Conservation (phyloP, 2,888 invertebrate species). For the Parascotia fuliginaria region DNA sequence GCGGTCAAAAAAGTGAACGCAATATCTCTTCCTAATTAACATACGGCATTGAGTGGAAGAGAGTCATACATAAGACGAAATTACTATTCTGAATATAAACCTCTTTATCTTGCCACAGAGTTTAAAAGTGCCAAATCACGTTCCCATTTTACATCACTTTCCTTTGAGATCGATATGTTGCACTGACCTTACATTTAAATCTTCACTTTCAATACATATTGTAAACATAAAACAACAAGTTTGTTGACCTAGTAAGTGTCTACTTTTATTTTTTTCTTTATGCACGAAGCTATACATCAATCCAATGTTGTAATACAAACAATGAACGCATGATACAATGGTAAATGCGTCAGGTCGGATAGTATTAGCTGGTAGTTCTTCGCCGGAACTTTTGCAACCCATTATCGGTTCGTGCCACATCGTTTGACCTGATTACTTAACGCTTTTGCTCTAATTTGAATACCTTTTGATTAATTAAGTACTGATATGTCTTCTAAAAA, state of each 20-base stretch:
- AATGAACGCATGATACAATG: constrained; percentile 43
- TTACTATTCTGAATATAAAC: no score
- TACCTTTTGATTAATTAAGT: not conserved
- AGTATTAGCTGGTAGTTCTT: constrained; percentile 53
- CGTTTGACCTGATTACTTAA: constrained; percentile 55
- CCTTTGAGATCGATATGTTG: no score
- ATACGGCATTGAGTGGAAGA: no score
- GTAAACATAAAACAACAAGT: constrained; percentile 19
- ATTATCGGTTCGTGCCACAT: constrained; percentile 46
- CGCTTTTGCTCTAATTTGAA: constrained; percentile 25
- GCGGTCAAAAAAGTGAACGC: constrained; percentile 54
- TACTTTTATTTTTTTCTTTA: constrained; percentile 23
- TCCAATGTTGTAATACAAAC: constrained; percentile 41
- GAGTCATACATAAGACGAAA: no score
- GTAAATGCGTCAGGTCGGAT: constrained; percentile 38
- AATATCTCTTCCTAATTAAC: constrained; percentile 54
- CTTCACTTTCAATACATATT: constrained; percentile 44
- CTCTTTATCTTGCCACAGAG: no score
- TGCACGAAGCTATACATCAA: constrained; percentile 16
- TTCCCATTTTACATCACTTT: no score
- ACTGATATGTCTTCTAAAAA: not conserved
- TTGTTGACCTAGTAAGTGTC: constrained; percentile 29
- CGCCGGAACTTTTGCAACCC: constrained; percentile 76
- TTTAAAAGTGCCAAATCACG: no score
- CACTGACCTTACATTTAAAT: constrained; percentile 44